These are phyloP conservation scores for Penaeus indicus DNA, from an alignment of 1,140 invertebrate species.

Conservation along the genomic window DNA sequence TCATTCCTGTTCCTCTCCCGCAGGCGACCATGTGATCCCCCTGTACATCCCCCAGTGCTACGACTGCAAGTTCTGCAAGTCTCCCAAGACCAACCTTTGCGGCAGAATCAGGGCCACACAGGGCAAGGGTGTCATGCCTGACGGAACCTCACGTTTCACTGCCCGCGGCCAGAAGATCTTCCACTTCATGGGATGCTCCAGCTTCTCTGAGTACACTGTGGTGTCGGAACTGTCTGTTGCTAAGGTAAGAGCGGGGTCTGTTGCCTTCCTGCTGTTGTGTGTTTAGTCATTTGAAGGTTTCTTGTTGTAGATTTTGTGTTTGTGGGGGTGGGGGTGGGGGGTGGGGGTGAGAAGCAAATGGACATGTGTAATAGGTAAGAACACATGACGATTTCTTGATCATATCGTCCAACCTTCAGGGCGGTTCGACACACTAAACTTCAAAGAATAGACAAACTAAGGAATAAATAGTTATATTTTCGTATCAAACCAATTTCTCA, in stretches of 20 bases:
- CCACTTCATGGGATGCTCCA: constrained; percentile 99
- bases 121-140: constrained; percentile 64
- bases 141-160: constrained; percentile 75
- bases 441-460: no score
- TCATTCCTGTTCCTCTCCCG: constrained; percentile 55
- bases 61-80: constrained; percentile 96
- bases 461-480: no score
- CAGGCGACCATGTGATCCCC: constrained; percentile 96
- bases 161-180: constrained; percentile 91
- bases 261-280: no score
- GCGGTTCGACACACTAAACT: no score
- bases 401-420: no score
- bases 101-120: constrained; percentile 88
- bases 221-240: constrained; percentile 93
- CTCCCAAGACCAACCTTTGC: constrained; percentile 96
- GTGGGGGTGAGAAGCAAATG: no score
- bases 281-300: no score
- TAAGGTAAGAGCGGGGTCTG: constrained; percentile 76
- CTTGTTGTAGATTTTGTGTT: no score
- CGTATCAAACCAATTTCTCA: no score
- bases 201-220: constrained; percentile 97
- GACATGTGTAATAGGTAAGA: no score
- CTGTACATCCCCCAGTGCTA: constrained; percentile 96
- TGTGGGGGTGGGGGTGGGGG: no score
- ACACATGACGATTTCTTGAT: no score